Percentiles rank a stretch among this genome's conserved stretches.
These are phyloP conservation scores for Chaitophorus viminalis DNA, from an alignment of 2,888 invertebrate species.

Conservation along the genomic window DNA sequence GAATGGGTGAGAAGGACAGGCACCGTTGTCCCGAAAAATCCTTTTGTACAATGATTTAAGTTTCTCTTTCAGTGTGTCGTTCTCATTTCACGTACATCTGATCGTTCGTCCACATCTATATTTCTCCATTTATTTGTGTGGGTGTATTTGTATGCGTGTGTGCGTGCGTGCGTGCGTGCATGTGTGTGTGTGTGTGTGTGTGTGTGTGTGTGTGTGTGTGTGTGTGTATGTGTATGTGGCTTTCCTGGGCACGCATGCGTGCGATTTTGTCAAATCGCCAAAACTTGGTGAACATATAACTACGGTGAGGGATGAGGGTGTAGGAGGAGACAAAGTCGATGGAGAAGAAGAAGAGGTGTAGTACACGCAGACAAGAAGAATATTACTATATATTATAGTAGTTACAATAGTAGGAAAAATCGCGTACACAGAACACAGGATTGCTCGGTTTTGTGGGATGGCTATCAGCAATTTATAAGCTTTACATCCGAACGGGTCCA, in stretches of 20 bases:
- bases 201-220: background rate
- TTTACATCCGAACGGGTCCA: conserved; percentile 42
- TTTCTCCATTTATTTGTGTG: background rate
- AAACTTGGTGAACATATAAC: background rate
- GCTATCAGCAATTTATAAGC: conserved; percentile 52
- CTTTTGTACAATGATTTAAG: conserved; percentile 21
- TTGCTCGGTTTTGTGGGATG: conserved; percentile 34
- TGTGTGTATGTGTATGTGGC: background rate
- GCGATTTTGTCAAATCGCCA: conserved; percentile 53
- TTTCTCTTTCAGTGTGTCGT: background rate
- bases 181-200: background rate
- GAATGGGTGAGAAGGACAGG: background rate
- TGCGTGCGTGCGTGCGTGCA: background rate
- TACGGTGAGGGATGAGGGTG: no score
- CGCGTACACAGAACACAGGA: background rate
- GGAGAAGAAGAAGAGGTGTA: background rate
- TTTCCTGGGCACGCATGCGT: conserved; percentile 9
- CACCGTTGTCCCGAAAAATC: background rate
- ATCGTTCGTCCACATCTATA: background rate
- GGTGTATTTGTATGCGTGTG: background rate
- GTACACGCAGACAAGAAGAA: background rate
- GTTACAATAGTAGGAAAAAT: conserved; percentile 16
- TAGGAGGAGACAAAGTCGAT: background rate
- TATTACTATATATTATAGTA: background rate
- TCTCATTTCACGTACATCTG: background rate